Conservation (phyloP, 2,888 invertebrate genomes). For the Aphidoletes aphidimyza region DNA sequence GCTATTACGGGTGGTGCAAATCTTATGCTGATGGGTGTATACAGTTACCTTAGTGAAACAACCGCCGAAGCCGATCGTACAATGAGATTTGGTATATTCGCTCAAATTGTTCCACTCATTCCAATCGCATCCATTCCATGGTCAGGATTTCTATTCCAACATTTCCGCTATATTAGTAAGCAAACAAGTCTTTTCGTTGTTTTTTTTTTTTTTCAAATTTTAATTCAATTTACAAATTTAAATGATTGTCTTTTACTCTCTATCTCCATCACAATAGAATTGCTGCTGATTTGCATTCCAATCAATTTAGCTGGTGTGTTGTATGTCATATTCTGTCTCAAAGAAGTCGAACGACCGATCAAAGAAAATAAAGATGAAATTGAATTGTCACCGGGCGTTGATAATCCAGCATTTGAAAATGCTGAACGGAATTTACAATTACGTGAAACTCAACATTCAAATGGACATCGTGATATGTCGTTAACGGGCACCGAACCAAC, state of each 20-base stretch:
- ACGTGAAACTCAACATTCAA: background rate
- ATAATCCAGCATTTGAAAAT: slow-evolving; percentile 57
- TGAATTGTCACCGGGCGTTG: slow-evolving; percentile 54
- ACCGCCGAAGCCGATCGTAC: slow-evolving; percentile 65
- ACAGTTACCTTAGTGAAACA: slow-evolving; percentile 65
- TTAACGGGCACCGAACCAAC: background rate
- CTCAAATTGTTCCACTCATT: slow-evolving; percentile 63
- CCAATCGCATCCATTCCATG: slow-evolving; percentile 64
- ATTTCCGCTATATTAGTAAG: slow-evolving; percentile 64
- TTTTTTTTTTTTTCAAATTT: background rate
- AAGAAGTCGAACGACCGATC: slow-evolving; percentile 62
- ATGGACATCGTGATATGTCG: background rate
- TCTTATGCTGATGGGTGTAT: slow-evolving; percentile 65
- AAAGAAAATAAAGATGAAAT: slow-evolving; percentile 34
- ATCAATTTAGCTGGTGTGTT: slow-evolving; percentile 64
- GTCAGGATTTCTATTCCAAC: slow-evolving; percentile 63
- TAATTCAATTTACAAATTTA: no score
- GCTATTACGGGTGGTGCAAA: slow-evolving; percentile 65
- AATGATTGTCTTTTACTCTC: slow-evolving; percentile 7
- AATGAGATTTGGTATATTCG: slow-evolving; percentile 66
- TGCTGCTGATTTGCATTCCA: slow-evolving; percentile 62
- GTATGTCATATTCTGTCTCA: slow-evolving; percentile 63
- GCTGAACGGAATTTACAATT: background rate
- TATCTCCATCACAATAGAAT: slow-evolving; percentile 60
- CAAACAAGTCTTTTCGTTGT: no score